Percentiles rank a stretch among this genome's conserved stretches.
phyloP scores from a whole-genome alignment of 1,140 invertebrate species.

The Pogonomyrmex barbatus region DNA sequence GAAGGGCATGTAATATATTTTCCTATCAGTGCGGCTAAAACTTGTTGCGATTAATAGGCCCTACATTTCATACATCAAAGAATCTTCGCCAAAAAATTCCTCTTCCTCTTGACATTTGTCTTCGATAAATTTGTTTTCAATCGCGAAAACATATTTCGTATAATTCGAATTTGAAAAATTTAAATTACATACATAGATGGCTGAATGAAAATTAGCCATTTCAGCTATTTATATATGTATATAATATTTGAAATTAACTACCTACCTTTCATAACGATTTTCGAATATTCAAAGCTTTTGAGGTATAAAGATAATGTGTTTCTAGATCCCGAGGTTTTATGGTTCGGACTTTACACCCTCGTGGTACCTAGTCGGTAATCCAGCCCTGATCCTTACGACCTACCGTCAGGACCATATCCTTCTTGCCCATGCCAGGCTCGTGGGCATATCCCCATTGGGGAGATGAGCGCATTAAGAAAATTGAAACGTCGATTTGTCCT shows the following conservation, averaged over 20 bases:
- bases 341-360: constrained; percentile 30
- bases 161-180: neutral
- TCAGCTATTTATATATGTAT: no score
- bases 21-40: neutral
- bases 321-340: constrained; percentile 14
- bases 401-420: constrained; percentile 62
- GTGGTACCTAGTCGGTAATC: constrained; percentile 49
- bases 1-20: neutral
- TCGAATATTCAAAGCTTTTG: neutral
- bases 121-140: neutral
- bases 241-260: no score
- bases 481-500: constrained; percentile 86
- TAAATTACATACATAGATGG: neutral
- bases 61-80: neutral
- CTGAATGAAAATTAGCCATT: neutral
- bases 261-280: neutral
- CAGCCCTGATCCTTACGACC: constrained; percentile 61
- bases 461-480: constrained; percentile 85
- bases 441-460: constrained; percentile 71
- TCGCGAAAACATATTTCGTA: neutral
- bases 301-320: constrained; percentile 16
- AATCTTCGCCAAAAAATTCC: neutral
- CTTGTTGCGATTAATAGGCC: neutral
- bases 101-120: neutral
- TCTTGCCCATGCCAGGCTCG: constrained; percentile 62